phyloP scores from a whole-genome alignment of 2,797 vertebrate genomes.

The Ciconia nigra region DNA sequence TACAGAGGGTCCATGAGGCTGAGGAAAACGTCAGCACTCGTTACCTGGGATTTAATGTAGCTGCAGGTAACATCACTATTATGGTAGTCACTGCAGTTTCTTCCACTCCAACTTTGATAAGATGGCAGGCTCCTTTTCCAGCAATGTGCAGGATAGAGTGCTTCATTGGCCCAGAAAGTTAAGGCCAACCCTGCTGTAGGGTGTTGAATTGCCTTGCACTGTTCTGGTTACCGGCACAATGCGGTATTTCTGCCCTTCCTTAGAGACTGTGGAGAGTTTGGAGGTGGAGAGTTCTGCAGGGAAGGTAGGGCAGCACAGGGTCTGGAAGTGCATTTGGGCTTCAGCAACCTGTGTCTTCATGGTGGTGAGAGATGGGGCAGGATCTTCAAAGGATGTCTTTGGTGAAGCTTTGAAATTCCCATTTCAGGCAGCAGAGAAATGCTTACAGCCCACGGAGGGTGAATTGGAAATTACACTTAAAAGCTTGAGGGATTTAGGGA shows the following conservation, averaged over 20 bases:
- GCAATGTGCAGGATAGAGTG: too few relatives aligned
- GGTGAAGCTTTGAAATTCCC: background rate
- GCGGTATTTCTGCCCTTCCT: background rate
- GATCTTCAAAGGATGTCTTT: background rate
- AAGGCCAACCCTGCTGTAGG: background rate
- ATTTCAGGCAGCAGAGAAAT: background rate
- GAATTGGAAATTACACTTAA: background rate
- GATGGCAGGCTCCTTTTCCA: background rate
- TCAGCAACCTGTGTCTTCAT: background rate
- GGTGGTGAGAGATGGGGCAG: background rate
- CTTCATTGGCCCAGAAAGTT: background rate
- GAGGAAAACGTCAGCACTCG: background rate
- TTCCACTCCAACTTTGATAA: background rate
- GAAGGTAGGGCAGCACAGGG: background rate
- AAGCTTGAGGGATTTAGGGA: background rate
- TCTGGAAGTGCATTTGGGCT: background rate
- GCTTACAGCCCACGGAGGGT: background rate
- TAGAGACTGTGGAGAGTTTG: background rate
- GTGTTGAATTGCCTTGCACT: background rate
- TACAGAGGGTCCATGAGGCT: background rate
- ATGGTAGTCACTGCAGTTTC: background rate
- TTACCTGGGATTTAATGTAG: background rate
- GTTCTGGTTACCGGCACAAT: accelerated
- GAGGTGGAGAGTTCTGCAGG: background rate
- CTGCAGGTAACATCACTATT: background rate